Base-by-base conservation (phyloP, 2,888 invertebrate genomes). In the Geophilus truncorum region DNA sequence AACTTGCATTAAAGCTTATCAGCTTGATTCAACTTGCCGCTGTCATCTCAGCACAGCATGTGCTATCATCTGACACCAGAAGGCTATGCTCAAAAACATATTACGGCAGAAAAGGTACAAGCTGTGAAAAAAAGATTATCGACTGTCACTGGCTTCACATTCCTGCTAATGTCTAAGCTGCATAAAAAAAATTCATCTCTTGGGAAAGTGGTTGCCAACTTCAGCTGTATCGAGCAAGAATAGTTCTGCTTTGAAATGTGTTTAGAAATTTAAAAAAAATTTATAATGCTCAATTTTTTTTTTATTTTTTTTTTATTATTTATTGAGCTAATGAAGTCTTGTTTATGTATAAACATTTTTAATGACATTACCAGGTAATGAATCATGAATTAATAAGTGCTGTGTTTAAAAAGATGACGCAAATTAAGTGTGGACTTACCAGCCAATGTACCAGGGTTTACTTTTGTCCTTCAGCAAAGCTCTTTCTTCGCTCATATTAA, bases 401-500 rank as follows among this genome's bases (percentile, higher is more conserved):
- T 45, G 5, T 15, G 2, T 40, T 40, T 40, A 2, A 23, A 70
- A 70, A 6, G 70, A 25, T 12, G 23, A 57, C 2, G 9, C 70
- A 77, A 77, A 77, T 77, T 23, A 32, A 5, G 18, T 51, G 7
- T 51, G 23, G n/a, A 51, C 91, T 88, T 85, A 92, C 91, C 92
- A 92, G 82, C 92, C 92, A 81, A 92, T 89, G 85, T 92, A 92
- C 94, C 94, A 94, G 0, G 93, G 92, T 9, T 89, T 88, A 0
- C 89, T 87, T 0, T 90, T 89, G 10, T 90, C 89, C 36, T 89
- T 88, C 83, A 93, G 87, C 80, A 90, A 88, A 0, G 94, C 92
- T 81, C 96, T 89, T 6, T 90, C 90, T 9, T 88, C 87, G 34
- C 91, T 91, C 95, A 97, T 96, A 80, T 90, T 90, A 83, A 98